Conservation (phyloP, 2,888 invertebrate species). For the Oxytorus armatus region DNA sequence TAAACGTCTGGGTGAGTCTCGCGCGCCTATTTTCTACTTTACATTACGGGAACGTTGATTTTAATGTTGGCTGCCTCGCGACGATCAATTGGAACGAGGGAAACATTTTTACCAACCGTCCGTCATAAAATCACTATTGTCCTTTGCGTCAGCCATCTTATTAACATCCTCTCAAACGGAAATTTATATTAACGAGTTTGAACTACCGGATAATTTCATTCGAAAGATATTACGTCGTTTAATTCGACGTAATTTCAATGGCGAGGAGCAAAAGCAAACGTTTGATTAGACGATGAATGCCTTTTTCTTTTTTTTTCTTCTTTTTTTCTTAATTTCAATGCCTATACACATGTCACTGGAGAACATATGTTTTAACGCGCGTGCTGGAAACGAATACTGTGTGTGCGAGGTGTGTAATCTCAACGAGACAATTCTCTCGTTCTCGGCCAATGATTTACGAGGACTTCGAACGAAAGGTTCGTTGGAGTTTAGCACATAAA, state of each 20-base stretch:
- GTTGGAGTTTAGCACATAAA: constrained; percentile 3
- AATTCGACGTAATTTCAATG: constrained; percentile 45
- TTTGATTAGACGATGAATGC: constrained; percentile 41
- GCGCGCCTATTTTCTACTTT: background rate
- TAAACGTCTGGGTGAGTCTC: background rate
- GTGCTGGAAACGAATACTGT: constrained; percentile 6
- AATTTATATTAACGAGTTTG: constrained; percentile 55
- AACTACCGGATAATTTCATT: constrained; percentile 53
- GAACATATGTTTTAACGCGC: constrained; percentile 5
- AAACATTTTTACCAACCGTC: constrained; percentile 21
- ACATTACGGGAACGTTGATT: background rate
- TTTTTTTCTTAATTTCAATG: constrained; percentile 47
- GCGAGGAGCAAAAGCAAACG: constrained; percentile 21
- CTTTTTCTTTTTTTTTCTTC: no score
- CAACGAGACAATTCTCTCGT: constrained; percentile 52
- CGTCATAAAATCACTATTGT: constrained; percentile 23
- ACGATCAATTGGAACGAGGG: constrained; percentile 7
- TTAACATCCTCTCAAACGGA: constrained; percentile 13
- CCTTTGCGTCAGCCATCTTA: background rate
- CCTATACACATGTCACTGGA: constrained; percentile 4
- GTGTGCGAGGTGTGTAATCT: constrained; percentile 29
- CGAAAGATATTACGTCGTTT: constrained; percentile 47
- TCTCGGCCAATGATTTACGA: constrained; percentile 45
- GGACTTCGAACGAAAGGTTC: constrained; percentile 31
- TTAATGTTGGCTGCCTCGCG: background rate